Evolutionary conservation across 2,888 invertebrate species (phyloP).

Genomic region (Ormyrus labotus): DNA sequence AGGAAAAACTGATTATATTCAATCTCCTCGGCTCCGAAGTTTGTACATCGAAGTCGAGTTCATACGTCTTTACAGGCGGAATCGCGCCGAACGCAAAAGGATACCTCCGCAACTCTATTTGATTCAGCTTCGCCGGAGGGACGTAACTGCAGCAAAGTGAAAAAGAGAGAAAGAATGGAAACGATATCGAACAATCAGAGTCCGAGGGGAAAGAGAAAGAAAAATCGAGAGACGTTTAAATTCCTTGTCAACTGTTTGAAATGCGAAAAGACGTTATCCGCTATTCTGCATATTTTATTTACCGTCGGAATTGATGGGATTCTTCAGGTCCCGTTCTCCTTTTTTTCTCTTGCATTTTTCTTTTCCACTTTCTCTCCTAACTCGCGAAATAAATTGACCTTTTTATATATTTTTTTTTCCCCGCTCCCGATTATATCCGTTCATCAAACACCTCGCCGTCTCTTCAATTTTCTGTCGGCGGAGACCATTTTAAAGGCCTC

Average conservation of each 20-base stretch:
- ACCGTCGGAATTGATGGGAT: conserved; percentile 36
- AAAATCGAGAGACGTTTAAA: conserved; percentile 49
- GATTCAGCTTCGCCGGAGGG: too few species aligned
- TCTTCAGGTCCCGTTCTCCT: conserved; percentile 22
- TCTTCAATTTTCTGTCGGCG: too few species aligned
- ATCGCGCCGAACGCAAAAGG: too few species aligned
- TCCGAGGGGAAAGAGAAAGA: neutral
- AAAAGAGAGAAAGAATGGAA: neutral
- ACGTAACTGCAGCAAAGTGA: neutral
- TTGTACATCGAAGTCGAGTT: too few species aligned
- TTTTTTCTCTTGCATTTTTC: neutral
- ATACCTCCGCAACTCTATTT: too few species aligned
- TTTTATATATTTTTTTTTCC: conserved; percentile 5
- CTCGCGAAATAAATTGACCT: conserved; percentile 12
- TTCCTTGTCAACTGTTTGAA: conserved; percentile 54
- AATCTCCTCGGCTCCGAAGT: too few species aligned
- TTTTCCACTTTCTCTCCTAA: neutral
- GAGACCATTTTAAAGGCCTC: too few species aligned
- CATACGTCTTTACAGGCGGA: too few species aligned
- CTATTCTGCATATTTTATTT: conserved; percentile 53
- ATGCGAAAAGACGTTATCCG: conserved; percentile 52
- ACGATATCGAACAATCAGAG: conserved; percentile 46
- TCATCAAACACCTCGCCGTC: too few species aligned
- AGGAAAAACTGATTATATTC: too few species aligned
- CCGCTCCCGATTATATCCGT: neutral